phyloP scores from a whole-genome alignment of 1,140 invertebrate genomes.

The Nilaparvata lugens region DNA sequence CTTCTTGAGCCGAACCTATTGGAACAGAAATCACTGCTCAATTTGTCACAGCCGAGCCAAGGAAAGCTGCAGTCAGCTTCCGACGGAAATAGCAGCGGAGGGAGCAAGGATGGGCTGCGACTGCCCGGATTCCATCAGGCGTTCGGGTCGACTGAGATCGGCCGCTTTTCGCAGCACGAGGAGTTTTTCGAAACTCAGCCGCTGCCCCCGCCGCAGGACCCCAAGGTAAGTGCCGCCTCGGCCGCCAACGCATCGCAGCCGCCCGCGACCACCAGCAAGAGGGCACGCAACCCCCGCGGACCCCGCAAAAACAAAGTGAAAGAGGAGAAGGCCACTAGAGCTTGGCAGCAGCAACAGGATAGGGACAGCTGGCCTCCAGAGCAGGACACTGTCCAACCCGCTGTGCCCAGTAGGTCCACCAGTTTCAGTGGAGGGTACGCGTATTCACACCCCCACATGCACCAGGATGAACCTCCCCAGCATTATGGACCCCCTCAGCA shows the following conservation, averaged over 20 bases:
- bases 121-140: constrained; percentile 66
- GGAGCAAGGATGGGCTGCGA: constrained; percentile 32
- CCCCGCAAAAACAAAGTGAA: constrained; percentile 5
- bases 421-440: constrained; percentile 12
- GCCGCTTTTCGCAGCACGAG: constrained; percentile 50
- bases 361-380: constrained; percentile 1
- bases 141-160: constrained; percentile 67
- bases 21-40: neutral
- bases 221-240: neutral
- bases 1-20: too few relatives aligned
- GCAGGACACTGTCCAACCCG: neutral
- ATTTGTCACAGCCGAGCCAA: neutral
- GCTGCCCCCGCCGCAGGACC: constrained; percentile 5
- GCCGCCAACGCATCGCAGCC: neutral
- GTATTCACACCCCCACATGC: constrained; percentile 18
- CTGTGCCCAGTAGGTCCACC: constrained; percentile 9
- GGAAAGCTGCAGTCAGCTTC: neutral
- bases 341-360: constrained; percentile 15
- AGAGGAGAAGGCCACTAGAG: constrained; percentile 5
- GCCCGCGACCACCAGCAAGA: neutral
- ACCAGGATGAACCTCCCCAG: constrained; percentile 16
- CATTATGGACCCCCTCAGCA: constrained; percentile 12
- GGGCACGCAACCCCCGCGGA: constrained; percentile 4
- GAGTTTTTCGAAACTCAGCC: constrained; percentile 34
- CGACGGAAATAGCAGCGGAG: neutral